Base-by-base conservation (phyloP, 2,888 invertebrate species). In the Agonopterix subpropinquella region DNA sequence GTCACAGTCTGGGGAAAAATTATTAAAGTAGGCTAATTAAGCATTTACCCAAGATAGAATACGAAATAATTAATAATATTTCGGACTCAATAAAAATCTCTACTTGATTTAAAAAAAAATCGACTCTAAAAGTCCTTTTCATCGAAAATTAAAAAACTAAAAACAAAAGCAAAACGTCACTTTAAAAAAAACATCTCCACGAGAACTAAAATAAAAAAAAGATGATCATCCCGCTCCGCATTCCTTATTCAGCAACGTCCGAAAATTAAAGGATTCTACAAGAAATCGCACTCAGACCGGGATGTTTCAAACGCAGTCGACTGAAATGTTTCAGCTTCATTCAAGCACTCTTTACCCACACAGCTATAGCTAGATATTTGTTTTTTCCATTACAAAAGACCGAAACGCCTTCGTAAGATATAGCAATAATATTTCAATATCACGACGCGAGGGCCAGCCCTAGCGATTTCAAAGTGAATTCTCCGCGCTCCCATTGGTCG, bases 391-490 rank as follows among this genome's bases (percentile, higher is more conserved):
- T 84, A 84, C 79, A 80, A 81, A 77, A 72, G 77, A 71, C 56
- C 62, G 81, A 67, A 80, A 80, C 86, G 85, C 85, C 87, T 69
- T 70, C 66, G 60, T 57, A 55, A 58, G 62, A 65, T 77, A 70
- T 70, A 74, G 73, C 78, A 74, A 82, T 86, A 83, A 84, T 84
- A 84, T 84, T 87, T 87, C 87, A 85, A 86, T 87, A 84, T 80
- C 75, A 58, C 73, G 61, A 61, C 63, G 64, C 64, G 61, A 61
- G 73, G 72, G 68, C 79, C 79, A 68, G 65, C 82, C 81, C 79
- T 71, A 73, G 64, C 54, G 61, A 61, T 58, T 54, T 57, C 62
- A 73, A 81, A 87, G 86, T 86, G 86, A 85, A 80, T 84, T 79
- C 69, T 59, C 54, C 54, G 65, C 60, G 48, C 64, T 70, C 72